phyloP scores from a whole-genome alignment of 2,797 vertebrate species.

The Sebastes minor region DNA sequence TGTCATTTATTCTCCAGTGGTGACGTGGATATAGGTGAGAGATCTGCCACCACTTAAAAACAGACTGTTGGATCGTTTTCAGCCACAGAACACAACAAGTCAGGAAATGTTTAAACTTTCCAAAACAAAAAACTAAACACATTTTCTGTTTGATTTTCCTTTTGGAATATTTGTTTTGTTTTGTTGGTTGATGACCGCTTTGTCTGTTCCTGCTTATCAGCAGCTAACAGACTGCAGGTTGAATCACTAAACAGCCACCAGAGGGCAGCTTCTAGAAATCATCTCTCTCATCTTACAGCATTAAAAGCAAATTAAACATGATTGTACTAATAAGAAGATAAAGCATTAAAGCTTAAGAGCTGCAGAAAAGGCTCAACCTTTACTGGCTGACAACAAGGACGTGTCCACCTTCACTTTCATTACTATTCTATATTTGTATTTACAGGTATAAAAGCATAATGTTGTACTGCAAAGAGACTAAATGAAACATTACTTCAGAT shows the following conservation, averaged over 20 bases:
- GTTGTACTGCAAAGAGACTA: fast-evolving
- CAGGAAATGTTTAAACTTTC: not conserved
- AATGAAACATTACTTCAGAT: no score
- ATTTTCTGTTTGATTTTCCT: not conserved
- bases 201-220: not conserved
- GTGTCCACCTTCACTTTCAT: no score
- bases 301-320: not conserved
- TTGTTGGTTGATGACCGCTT: no score
- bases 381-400: not conserved
- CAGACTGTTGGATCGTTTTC: not conserved
- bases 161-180: no score
- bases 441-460: no score
- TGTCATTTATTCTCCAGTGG: not conserved
- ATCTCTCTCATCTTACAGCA: no score
- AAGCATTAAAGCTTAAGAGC: not conserved
- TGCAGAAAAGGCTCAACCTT: not conserved
- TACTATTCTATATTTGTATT: no score
- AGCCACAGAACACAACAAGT: no score
- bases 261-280: not conserved
- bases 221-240: not conserved
- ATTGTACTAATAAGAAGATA: not conserved
- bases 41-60: not conserved
- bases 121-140: not conserved
- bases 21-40: not conserved
- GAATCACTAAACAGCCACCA: not conserved